phyloP scores from a whole-genome alignment of 2,888 invertebrate species.

The Blastobasis lacticolella region DNA sequence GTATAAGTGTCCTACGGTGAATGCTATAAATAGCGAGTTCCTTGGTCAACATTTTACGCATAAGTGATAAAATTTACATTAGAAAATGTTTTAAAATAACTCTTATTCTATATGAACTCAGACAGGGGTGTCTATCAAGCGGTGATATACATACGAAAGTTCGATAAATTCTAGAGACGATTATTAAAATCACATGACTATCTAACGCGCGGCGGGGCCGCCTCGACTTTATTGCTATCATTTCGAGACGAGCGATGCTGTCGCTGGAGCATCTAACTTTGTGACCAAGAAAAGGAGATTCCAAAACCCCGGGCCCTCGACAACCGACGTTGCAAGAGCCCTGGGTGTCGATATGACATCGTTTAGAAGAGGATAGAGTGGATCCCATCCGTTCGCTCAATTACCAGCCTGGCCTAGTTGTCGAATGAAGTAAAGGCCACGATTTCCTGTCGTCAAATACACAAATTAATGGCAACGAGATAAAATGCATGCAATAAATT shows the following conservation, averaged over 20 bases:
- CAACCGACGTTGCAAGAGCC: too few species aligned
- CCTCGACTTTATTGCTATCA: constrained; percentile 14
- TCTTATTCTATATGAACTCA: constrained; percentile 41
- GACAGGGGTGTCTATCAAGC: constrained; percentile 47
- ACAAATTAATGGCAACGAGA: too few species aligned
- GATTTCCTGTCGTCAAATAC: too few species aligned
- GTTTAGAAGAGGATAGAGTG: too few species aligned
- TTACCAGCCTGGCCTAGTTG: not conserved
- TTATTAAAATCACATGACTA: constrained; percentile 24
- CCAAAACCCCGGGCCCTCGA: not conserved
- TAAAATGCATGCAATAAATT: too few species aligned
- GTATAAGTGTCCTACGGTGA: constrained; percentile 46
- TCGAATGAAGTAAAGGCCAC: not conserved
- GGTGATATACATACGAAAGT: constrained; percentile 31
- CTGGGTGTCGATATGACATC: too few species aligned
- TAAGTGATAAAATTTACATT: constrained; percentile 43
- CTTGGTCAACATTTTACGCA: constrained; percentile 51
- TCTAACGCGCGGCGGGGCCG: constrained; percentile 13
- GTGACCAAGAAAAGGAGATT: constrained; percentile 19
- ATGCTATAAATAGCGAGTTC: constrained; percentile 41
- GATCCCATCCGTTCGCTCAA: too few species aligned
- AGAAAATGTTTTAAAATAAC: constrained; percentile 27
- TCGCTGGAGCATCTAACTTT: constrained; percentile 13
- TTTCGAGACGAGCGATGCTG: constrained; percentile 6
- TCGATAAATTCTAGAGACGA: constrained; percentile 33